Conservation (phyloP, 2,113 vertebrate species). For the Larimichthys crocea region DNA sequence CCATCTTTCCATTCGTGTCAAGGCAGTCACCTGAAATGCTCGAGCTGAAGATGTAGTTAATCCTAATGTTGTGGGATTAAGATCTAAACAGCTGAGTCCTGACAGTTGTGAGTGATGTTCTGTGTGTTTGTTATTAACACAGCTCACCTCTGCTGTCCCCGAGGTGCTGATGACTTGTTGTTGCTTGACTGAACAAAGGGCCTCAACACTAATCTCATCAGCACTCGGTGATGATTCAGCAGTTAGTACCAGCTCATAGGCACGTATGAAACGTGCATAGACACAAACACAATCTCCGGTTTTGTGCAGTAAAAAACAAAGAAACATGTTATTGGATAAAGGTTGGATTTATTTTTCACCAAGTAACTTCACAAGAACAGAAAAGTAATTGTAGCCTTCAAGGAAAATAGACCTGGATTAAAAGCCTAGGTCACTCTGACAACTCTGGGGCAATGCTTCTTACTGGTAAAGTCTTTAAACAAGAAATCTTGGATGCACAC, state of each 20-base stretch:
- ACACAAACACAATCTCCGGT: not conserved
- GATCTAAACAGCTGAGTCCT: slow-evolving; percentile 26
- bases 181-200: slow-evolving; percentile 60
- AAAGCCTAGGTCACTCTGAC: not conserved
- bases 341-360: not conserved
- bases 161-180: slow-evolving; percentile 59
- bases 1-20: not conserved
- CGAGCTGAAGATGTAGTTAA: not conserved
- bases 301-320: not conserved
- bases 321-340: not conserved
- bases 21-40: not conserved
- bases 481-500: not conserved
- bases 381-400: not conserved
- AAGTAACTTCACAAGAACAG: not conserved
- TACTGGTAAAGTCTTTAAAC: slow-evolving; percentile 1
- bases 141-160: slow-evolving; percentile 35
- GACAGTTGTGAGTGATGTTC: slow-evolving; percentile 20
- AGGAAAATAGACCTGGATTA: not conserved
- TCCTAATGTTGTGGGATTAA: slow-evolving; percentile 19
- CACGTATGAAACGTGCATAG: not conserved
- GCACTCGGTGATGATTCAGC: slow-evolving; percentile 55
- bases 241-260: slow-evolving; percentile 10
- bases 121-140: slow-evolving; percentile 47
- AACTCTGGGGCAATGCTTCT: not conserved
- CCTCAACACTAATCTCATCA: slow-evolving; percentile 58